Conservation (phyloP, 2,797 vertebrate species). For the Strix occidentalis region DNA sequence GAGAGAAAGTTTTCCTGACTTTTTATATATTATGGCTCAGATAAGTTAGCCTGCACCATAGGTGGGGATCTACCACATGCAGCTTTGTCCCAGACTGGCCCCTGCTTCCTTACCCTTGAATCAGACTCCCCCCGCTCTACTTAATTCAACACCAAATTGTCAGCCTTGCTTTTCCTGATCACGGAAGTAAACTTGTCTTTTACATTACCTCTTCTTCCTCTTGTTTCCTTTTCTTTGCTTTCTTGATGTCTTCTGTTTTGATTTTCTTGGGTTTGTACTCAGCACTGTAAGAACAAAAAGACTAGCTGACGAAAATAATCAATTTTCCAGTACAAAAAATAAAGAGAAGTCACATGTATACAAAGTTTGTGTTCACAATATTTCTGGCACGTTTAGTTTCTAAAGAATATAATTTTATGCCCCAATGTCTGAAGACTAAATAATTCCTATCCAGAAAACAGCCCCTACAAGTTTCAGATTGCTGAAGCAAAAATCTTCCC, state of each 20-base stretch:
- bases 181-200: not conserved
- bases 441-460: not conserved
- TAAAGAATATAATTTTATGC: not conserved
- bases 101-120: not conserved
- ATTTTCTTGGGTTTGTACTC: slow-evolving; percentile 91
- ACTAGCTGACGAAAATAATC: slow-evolving; percentile 36
- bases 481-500: not conserved
- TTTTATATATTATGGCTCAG: not conserved
- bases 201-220: slow-evolving; percentile 87
- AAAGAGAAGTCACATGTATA: not conserved
- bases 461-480: not conserved
- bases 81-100: not conserved
- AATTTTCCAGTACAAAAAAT: not conserved
- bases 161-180: not conserved
- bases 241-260: slow-evolving; percentile 92
- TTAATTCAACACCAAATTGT: not conserved
- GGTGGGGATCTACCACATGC: not conserved
- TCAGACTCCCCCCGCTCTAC: not conserved
- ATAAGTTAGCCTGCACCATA: not conserved
- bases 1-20: not conserved
- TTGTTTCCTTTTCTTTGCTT: slow-evolving; percentile 91
- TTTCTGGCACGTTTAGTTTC: not conserved
- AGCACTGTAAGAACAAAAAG: slow-evolving; percentile 75
- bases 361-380: not conserved
- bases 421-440: not conserved